Base-by-base conservation (phyloP, 2,888 invertebrate species). In the Erannis defoliaria region DNA sequence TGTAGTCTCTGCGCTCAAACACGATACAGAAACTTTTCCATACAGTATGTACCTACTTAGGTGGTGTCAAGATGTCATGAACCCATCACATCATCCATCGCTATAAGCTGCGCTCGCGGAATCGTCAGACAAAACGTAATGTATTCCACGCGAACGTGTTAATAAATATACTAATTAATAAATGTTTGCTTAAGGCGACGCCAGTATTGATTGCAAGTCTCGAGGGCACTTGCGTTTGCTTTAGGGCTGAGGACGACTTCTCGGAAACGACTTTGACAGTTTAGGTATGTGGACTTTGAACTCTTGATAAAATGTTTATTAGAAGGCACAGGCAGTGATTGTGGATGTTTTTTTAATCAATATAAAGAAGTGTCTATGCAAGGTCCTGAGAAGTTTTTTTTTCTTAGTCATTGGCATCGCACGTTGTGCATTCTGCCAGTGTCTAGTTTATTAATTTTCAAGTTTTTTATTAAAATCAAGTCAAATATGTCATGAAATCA, bases 121-220 rank as follows among this genome's bases (percentile, higher is more conserved):
- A 45, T 61, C 46, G 46, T 55, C 58, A 46, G 55, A 55, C 40
- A 61, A 70, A 64, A 67, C 66, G 70, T 57, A 69, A 64, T 67
- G 67, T 70, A 76, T 75, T 74, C 74, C 73, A 62, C 74, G 74
- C 58, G 62, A 64, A 71, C 64, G 64, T 80, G 78, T 70, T 74
- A 77, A 78, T 77, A 72, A 80, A 75, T 73, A 78, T 57, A 73
- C 70, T 73, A 68, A 70, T 76, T 74, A 70, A 73, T 74, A 68
- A 72, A 70, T 61, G 71, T 77, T 76, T 74, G 67, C 60, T 68
- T 60, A 66, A 62, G 51, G 38, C 55, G 46, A 53, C 67, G 64
- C 60, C 51, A 53, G 58, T 58, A 55, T 58, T 67, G 64, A 72
- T 76, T 73, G 71, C 68, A 62, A 59, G 66, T 59, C 45, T 62